Percentiles rank a stretch among this genome's conserved stretches.
These are phyloP conservation scores for Zaprionus davidi DNA, from an alignment of 1,140 invertebrate species.

Conservation along the genomic window DNA sequence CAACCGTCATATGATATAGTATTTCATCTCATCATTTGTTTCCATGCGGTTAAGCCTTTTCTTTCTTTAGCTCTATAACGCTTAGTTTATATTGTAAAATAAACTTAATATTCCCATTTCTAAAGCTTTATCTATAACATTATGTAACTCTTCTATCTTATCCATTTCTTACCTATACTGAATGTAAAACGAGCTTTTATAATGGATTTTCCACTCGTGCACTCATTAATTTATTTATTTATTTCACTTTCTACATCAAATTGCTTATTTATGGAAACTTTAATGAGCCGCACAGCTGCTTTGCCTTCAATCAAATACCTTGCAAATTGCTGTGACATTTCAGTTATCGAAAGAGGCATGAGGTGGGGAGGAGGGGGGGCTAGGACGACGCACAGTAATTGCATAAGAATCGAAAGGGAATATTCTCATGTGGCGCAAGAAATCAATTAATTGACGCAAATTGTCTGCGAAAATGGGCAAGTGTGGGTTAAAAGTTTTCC, in stretches of 20 bases:
- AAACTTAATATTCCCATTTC: neutral
- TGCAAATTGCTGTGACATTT: conserved; percentile 23
- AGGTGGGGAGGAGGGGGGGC: neutral
- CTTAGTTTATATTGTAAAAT: no score
- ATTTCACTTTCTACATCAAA: neutral
- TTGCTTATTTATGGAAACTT: conserved; percentile 8
- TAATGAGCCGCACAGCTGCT: conserved; percentile 4
- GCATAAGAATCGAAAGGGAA: conserved; percentile 54
- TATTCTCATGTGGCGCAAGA: conserved; percentile 41
- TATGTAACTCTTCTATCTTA: neutral
- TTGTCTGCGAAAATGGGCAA: conserved; percentile 77
- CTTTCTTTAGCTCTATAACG: no score
- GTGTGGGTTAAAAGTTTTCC: conserved; percentile 43
- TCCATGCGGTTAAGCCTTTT: no score
- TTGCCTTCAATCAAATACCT: conserved; percentile 8
- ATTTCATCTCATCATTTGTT: no score
- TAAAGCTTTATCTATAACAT: neutral
- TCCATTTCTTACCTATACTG: neutral
- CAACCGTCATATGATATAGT: conserved; percentile 34
- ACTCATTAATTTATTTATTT: neutral
- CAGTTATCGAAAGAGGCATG: conserved; percentile 24
- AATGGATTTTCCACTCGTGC: neutral
- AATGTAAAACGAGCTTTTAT: neutral
- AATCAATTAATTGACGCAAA: conserved; percentile 79
- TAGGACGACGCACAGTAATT: conserved; percentile 41